These are phyloP conservation scores for Euglossa dilemma DNA, from an alignment of 1,140 invertebrate species.

Conservation along the genomic window DNA sequence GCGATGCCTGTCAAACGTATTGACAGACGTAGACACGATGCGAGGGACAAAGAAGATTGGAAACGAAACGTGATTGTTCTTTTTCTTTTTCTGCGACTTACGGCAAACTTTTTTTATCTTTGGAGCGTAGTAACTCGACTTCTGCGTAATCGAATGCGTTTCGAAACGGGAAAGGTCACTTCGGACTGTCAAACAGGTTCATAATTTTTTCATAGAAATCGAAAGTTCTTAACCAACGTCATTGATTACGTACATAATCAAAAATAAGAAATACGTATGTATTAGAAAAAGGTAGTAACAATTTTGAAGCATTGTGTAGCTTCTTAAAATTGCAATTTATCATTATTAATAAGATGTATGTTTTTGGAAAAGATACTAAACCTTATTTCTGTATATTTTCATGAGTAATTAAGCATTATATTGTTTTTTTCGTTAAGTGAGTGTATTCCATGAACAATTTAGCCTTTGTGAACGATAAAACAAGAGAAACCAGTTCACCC, in stretches of 20 bases:
- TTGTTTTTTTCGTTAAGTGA: not conserved
- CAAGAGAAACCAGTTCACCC: slow-evolving; percentile 35
- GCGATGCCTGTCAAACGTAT: not conserved
- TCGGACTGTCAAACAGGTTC: slow-evolving; percentile 33
- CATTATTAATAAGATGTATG: not conserved
- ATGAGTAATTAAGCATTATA: not conserved
- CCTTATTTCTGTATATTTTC: no score
- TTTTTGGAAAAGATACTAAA: not conserved
- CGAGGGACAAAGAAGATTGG: slow-evolving; percentile 2
- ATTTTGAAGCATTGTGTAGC: not conserved
- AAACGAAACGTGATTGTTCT: not conserved
- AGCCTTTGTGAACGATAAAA: slow-evolving; percentile 18
- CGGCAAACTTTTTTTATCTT: not conserved
- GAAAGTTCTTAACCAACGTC: not conserved
- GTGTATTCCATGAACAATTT: not conserved
- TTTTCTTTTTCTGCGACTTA: not conserved
- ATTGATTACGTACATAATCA: not conserved
- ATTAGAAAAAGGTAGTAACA: not conserved
- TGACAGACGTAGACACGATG: not conserved
- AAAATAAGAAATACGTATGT: not conserved
- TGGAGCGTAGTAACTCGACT: not conserved
- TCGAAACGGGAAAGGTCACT: slow-evolving; percentile 34
- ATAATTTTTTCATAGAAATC: slow-evolving; percentile 16
- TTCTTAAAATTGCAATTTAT: not conserved
- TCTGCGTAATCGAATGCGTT: slow-evolving; percentile 16